phyloP scores from a whole-genome alignment of 2,113 vertebrate species.

The Malaclemys terrapin region DNA sequence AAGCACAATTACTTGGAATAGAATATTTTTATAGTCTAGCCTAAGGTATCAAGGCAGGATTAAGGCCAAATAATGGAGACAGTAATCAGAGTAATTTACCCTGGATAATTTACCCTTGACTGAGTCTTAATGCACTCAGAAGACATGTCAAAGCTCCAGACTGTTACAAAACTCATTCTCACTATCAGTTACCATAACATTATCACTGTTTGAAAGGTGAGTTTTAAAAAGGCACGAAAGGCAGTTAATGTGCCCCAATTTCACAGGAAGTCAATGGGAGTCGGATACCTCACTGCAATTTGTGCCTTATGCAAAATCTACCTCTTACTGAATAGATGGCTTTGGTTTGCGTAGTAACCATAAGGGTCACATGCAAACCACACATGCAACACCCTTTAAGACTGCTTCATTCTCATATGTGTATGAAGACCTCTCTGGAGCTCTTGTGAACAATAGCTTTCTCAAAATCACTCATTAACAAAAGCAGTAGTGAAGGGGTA shows the following conservation, averaged over 20 bases:
- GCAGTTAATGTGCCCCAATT: neutral
- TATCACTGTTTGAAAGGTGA: neutral
- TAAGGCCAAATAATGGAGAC: neutral
- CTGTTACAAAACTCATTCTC: neutral
- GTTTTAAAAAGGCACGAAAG: neutral
- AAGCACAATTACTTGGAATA: neutral
- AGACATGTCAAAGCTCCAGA: neutral
- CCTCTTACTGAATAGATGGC: accelerated
- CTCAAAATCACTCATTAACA: neutral
- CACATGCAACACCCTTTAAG: accelerated
- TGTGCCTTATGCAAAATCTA: neutral
- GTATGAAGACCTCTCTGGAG: neutral
- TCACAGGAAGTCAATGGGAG: neutral
- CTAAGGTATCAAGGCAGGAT: neutral
- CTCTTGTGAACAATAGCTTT: neutral
- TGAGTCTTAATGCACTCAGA: neutral
- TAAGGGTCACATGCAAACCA: accelerated
- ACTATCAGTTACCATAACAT: neutral
- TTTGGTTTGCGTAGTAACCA: accelerated
- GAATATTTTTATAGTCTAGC: neutral
- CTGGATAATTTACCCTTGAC: neutral
- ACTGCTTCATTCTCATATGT: no score
- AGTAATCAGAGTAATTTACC: neutral
- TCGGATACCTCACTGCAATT: accelerated
- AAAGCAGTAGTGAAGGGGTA: neutral